phyloP scores from a whole-genome alignment of 2,888 invertebrate genomes.

The Endotricha flammealis region DNA sequence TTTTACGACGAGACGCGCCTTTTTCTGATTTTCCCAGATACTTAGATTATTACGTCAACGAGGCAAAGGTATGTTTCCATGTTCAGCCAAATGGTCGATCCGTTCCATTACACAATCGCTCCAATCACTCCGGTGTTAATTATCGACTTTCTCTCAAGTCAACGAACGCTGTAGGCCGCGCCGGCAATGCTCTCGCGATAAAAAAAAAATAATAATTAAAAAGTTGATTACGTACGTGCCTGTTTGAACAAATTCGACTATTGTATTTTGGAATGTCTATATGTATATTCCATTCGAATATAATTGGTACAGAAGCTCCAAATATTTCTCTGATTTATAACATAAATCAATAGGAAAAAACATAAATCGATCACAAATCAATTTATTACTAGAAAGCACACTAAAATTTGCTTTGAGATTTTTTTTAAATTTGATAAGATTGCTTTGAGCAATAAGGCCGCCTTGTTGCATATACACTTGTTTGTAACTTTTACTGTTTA shows the following conservation, averaged over 20 bases:
- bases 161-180: constrained; percentile 44
- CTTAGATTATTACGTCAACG: constrained; percentile 15
- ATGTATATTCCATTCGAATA: too few species aligned
- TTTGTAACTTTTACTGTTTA: too few species aligned
- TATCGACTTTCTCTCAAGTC: constrained; percentile 72
- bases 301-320: too few species aligned
- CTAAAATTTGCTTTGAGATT: too few species aligned
- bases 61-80: constrained; percentile 41
- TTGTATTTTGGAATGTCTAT: constrained; percentile 7
- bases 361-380: too few species aligned
- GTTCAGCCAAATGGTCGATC: constrained; percentile 44
- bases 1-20: constrained; percentile 2
- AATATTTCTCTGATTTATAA: too few species aligned
- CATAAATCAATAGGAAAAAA: too few species aligned
- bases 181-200: constrained; percentile 22
- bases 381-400: too few species aligned
- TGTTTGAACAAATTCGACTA: constrained; percentile 6
- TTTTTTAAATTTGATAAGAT: too few species aligned
- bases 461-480: too few species aligned
- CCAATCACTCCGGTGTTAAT: constrained; percentile 59
- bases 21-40: constrained; percentile 5
- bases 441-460: too few species aligned
- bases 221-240: constrained; percentile 14
- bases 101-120: constrained; percentile 60
- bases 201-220: constrained; percentile 28